Percentiles rank a stretch among this genome's conserved stretches.
phyloP scores from a whole-genome alignment of 2,113 vertebrate species.

The Chamaetylas fuelleborni region DNA sequence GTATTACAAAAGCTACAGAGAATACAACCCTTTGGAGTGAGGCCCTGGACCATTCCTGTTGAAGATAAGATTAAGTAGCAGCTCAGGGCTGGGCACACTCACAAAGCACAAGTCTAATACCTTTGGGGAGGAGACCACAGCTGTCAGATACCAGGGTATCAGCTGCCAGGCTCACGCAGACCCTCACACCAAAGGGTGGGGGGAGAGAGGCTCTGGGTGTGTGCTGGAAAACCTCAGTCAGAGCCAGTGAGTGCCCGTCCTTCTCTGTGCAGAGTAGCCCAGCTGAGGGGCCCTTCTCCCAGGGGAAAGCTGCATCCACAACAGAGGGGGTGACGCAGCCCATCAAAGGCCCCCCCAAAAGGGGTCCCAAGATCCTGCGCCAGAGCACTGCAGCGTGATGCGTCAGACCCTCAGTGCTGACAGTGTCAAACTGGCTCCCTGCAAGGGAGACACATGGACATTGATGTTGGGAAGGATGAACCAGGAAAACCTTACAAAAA shows the following conservation, averaged over 20 bases:
- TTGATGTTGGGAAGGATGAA: too few relatives aligned
- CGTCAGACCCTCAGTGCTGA: background rate
- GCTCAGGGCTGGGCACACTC: background rate
- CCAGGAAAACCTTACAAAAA: too few relatives aligned
- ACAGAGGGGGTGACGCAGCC: background rate
- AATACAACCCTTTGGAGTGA: background rate
- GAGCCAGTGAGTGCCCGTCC: background rate
- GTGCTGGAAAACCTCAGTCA: background rate
- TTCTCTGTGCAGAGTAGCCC: accelerated
- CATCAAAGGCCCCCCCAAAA: background rate
- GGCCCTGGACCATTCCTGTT: too few relatives aligned
- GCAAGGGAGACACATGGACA: too few relatives aligned
- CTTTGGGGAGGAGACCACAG: background rate
- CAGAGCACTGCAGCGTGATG: background rate
- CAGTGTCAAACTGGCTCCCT: background rate
- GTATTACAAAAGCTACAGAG: background rate
- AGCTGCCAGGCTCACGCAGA: background rate
- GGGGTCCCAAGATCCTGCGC: too few relatives aligned
- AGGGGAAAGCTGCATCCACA: background rate
- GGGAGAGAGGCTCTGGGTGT: background rate
- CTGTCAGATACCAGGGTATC: background rate
- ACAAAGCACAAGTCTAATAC: background rate
- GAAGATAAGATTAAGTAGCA: too few relatives aligned
- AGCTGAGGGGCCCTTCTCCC: background rate
- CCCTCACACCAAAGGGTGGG: too few relatives aligned